A percentile compares a stretch with the other conserved stretches of the same genome.
Conservation (phyloP, 2,888 invertebrate genomes). For the Adelognathus sp. region DNA sequence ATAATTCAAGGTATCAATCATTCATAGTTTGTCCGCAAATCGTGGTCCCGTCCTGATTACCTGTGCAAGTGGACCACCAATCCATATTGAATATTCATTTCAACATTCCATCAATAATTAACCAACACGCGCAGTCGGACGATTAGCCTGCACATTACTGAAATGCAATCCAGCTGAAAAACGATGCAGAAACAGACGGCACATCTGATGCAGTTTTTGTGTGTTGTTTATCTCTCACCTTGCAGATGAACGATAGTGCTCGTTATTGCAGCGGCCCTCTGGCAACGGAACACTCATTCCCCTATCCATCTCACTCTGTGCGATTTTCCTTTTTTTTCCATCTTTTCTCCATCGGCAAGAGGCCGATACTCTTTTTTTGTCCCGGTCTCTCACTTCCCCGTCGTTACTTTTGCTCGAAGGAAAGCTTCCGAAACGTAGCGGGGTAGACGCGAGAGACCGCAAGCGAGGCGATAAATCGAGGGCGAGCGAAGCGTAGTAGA, state of each 20-base stretch:
- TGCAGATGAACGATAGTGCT: conserved; percentile 8
- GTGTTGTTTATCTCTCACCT: neutral
- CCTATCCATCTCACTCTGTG: neutral
- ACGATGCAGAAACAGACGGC: neutral
- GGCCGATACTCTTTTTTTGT: conserved; percentile 27
- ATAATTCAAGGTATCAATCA: too few species aligned
- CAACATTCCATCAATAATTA: too few species aligned
- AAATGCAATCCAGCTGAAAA: too few species aligned
- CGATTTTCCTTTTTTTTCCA: neutral
- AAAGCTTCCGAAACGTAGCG: conserved; percentile 54
- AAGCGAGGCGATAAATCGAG: conserved; percentile 65
- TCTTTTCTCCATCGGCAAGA: neutral
- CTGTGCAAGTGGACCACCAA: too few species aligned
- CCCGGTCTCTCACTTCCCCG: conserved; percentile 28
- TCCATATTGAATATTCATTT: too few species aligned
- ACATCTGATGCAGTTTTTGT: conserved; percentile 8
- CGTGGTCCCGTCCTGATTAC: too few species aligned
- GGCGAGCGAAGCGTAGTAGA: conserved; percentile 53
- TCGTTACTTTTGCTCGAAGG: conserved; percentile 47
- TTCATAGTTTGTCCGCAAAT: too few species aligned
- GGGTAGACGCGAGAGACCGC: conserved; percentile 47
- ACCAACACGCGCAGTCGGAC: too few species aligned
- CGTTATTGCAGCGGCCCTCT: conserved; percentile 20
- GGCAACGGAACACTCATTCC: conserved; percentile 39
- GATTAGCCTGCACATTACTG: too few species aligned